A percentile compares a stretch with the other conserved stretches of the same genome.
Conservation (phyloP, 2,797 vertebrate species). For the Buceros bicornis region DNA sequence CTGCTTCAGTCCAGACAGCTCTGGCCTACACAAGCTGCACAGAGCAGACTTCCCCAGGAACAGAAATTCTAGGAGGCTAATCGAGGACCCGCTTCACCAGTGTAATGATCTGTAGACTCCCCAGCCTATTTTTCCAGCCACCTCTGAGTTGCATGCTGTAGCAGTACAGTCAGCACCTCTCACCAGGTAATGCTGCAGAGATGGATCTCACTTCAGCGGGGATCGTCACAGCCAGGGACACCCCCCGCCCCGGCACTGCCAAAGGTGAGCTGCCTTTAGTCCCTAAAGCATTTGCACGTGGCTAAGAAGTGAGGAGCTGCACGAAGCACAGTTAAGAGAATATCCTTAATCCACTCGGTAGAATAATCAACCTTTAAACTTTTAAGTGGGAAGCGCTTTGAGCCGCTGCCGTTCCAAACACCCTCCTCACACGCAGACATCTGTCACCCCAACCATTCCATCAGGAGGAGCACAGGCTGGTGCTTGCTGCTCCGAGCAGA, state of each 20-base stretch:
- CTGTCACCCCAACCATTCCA: not conserved
- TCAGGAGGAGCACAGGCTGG: not conserved
- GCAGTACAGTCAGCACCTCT: constrained; percentile 89
- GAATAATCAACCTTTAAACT: not conserved
- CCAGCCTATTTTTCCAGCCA: constrained; percentile 81
- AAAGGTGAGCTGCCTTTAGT: not conserved
- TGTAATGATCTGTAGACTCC: constrained; percentile 87
- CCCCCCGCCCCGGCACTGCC: constrained; percentile 22
- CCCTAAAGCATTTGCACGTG: not conserved
- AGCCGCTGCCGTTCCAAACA: not conserved
- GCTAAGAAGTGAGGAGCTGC: not conserved
- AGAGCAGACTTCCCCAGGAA: constrained; percentile 59
- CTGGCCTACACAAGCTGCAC: constrained; percentile 67
- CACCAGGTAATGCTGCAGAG: constrained; percentile 99
- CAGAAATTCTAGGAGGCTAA: not conserved
- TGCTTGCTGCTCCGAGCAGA: not conserved
- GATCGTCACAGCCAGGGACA: not conserved
- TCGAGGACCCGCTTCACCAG: constrained; percentile 69
- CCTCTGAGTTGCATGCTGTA: constrained; percentile 87
- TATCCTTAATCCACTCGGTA: not conserved
- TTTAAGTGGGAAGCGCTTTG: not conserved
- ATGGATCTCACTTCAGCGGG: constrained; percentile 78
- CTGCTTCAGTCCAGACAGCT: constrained; percentile 54
- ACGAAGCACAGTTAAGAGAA: not conserved
- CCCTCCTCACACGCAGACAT: not conserved